Evolutionary conservation across 1,140 invertebrate genomes (phyloP), one percentile per base, ranked within the genome.

Genomic region (Camponotus floridanus): DNA sequence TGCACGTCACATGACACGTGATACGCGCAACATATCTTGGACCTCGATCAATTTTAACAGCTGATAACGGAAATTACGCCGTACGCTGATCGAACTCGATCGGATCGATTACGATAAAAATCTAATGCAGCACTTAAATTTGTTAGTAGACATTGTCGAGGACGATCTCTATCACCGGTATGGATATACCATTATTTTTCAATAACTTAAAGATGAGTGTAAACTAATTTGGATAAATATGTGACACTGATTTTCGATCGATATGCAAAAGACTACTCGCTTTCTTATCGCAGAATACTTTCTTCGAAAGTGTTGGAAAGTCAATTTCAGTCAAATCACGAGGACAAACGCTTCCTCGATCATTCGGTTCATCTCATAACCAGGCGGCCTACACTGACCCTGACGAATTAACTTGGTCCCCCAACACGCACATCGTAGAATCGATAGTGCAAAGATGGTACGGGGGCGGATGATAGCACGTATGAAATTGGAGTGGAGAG

Each of bases 1-100:
- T 89, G 70, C 78, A 87, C 86, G 85, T 89, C 89, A 91, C 26
- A 89, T 92, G 88, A 89, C 85, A 87, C 45, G 87, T 87, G 88
- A 88, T 89, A 90, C 42, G 33, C 33, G 48, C 68, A 42, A 73
- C 48, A 73, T 62, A 74, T 45, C 39, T 83, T 26, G 13, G 33
- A 33, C 39, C 26, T 31, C 39, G 39, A 59, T 74, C 68, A 48
- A 45, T 83, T 71, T 71, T 71, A 71, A n/a, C 36, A 81, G 21
- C 57, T 73, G 79, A 83, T 83, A 83, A 74, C 55, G 55, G 26
- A 83, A 61, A 74, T 83, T 61, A 48, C 79, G 55, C 13, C 39
- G 48, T 51, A 51, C 48, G 36, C 18, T 81, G 36, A 74, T 74
- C 79, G 18, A 71, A 45, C 26, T 36, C 7, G 0, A 11, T 9